Evolutionary conservation across 30 jellyfish, hydroid and myxozoan genomes (phyloP), one percentile per base, ranked within the genome.

Genomic region (Aurelia aurita): DNA sequence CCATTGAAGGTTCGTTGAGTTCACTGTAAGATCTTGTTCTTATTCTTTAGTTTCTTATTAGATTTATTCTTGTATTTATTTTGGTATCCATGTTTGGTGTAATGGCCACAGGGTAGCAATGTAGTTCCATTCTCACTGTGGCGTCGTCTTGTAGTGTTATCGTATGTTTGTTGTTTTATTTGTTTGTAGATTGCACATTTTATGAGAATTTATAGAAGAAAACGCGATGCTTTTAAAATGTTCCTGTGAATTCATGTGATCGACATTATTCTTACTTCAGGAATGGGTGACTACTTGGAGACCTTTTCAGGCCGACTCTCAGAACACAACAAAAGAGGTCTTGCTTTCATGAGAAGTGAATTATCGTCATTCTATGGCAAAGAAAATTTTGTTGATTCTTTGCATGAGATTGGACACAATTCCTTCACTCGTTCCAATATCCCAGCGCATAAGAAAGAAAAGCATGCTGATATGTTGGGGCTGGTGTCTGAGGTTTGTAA

Each of bases 291-390:
- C 31, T 70, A 35, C 39, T 10, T 70, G 39, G 63, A 60, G 22
- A 77, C 63, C 2, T 27, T 34, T 49, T 13, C 66, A 25, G 23
- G 43, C 58, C 65, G 67, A 34, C 82, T 70, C 54, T 18, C 39
- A 34, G 27, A 43, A 1, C 82, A 70, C 3, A 70, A 70, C 54
- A 70, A 70, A n/a, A 14, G 67, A 27, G 54, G 82, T 23, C 54
- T 70, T 9, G 16, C 11, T 21, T 70, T 13, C 44, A 34, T 70
- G 67, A 70, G 67, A 70, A 35, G 15, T 70, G 82, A 44, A 47
- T 12, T 70, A 16, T 20, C 82, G 25, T 70, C 82, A 16, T 70
- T 70, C 23, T 70, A 70, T 70, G 82, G 82, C 18, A 23, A 21
- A n/a, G 43, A 70, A 9, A 23, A 47, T 35, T 70, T 70, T 21